Percentiles rank a stretch among this genome's conserved stretches.
phyloP scores from a whole-genome alignment of 2,113 vertebrate genomes.

The Hiodon tergisus region DNA sequence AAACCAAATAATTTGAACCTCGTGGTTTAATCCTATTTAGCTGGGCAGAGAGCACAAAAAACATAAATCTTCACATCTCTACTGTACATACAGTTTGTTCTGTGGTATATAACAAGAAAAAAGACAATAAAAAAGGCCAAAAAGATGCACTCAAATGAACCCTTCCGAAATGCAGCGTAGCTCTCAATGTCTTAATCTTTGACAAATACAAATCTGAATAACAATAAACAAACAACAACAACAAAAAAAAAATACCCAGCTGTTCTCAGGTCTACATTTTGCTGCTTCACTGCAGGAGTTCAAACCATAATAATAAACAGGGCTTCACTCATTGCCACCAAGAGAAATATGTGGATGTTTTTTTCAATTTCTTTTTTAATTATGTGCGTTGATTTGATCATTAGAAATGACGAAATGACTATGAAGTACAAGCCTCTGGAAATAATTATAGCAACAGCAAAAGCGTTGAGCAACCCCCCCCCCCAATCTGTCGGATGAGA shows the following conservation, averaged over 20 bases:
- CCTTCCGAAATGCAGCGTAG: constrained; percentile 47
- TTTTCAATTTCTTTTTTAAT: constrained; percentile 69
- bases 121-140: neutral
- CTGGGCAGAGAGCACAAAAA: constrained; percentile 17
- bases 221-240: constrained; percentile 64
- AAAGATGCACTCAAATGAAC: constrained; percentile 52
- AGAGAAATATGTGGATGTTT: constrained; percentile 66
- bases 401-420: constrained; percentile 46
- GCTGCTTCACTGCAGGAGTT: constrained; percentile 66
- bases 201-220: constrained; percentile 36
- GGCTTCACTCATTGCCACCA: constrained; percentile 66
- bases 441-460: constrained; percentile 48
- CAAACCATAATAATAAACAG: constrained; percentile 68
- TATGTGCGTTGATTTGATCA: constrained; percentile 64
- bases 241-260: constrained; percentile 69
- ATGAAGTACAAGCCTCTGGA: constrained; percentile 39
- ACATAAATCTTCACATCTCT: neutral
- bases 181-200: constrained; percentile 64
- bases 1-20: constrained; percentile 35
- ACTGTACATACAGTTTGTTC: neutral
- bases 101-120: neutral
- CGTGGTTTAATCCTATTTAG: constrained; percentile 34
- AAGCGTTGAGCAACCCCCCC: constrained; percentile 33
- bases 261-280: constrained; percentile 64
- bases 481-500: constrained; percentile 44